Evolutionary conservation across 1,140 invertebrate species (phyloP).

Genomic region (Euborellia annulipes): DNA sequence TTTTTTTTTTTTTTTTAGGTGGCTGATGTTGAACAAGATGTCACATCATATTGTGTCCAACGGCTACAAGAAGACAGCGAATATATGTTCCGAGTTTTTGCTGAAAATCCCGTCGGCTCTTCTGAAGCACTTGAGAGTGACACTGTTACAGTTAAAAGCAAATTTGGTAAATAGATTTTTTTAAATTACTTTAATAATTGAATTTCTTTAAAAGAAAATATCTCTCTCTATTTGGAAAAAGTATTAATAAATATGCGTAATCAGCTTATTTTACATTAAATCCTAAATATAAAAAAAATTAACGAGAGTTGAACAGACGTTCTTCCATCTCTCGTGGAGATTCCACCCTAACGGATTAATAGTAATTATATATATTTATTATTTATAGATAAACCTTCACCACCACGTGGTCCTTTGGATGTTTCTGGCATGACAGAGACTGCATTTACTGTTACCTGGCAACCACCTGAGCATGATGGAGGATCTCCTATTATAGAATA

Average conservation of each 20-base stretch:
- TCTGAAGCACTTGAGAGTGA: slow-evolving; percentile 61
- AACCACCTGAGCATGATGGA: slow-evolving; percentile 65
- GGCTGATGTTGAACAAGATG: slow-evolving; percentile 54
- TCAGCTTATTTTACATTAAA: background rate
- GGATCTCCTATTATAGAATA: slow-evolving; percentile 75
- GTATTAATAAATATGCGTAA: background rate
- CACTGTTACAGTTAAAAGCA: slow-evolving; percentile 42
- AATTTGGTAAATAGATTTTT: slow-evolving; percentile 35
- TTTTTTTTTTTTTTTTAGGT: slow-evolving; percentile 30
- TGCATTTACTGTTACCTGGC: slow-evolving; percentile 73
- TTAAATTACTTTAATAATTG: background rate
- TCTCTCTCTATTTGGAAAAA: background rate
- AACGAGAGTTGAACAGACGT: background rate
- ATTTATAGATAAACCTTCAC: slow-evolving; percentile 55
- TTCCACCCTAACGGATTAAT: background rate
- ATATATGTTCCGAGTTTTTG: slow-evolving; percentile 72
- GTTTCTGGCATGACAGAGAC: slow-evolving; percentile 63
- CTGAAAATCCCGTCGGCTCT: slow-evolving; percentile 61
- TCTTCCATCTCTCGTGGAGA: background rate
- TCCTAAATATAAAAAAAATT: background rate
- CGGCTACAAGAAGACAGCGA: slow-evolving; percentile 58
- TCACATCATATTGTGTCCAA: slow-evolving; percentile 54
- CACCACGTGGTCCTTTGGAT: slow-evolving; percentile 61
- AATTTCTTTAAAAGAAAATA: background rate
- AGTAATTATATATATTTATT: background rate